Conservation (phyloP, 2,113 vertebrate genomes). For the Entelurus aequoreus region DNA sequence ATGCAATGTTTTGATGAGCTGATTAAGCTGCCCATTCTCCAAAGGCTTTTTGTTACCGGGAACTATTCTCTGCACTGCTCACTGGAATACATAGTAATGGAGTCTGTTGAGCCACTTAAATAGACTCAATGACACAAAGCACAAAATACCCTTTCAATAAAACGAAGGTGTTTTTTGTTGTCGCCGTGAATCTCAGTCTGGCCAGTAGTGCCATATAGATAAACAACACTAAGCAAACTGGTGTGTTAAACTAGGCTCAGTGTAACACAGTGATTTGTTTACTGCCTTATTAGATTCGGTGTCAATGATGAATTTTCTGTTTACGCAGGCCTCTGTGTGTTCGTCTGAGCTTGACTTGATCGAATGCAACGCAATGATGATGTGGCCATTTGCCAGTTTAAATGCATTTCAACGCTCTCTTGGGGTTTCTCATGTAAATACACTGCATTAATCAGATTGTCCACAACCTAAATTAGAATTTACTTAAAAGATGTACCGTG, state of each 20-base stretch:
- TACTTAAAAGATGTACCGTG: not conserved
- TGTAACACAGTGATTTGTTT: slow-evolving; percentile 26
- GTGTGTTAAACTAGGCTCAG: not conserved
- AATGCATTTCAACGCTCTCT: slow-evolving; percentile 31
- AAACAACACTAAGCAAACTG: slow-evolving; percentile 8
- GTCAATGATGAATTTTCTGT: slow-evolving; percentile 41
- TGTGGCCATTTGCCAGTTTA: slow-evolving; percentile 30
- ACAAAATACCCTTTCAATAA: slow-evolving; percentile 18
- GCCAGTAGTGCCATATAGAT: not conserved
- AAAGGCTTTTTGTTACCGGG: slow-evolving; percentile 53
- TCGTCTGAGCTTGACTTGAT: slow-evolving; percentile 43
- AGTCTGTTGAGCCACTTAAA: slow-evolving; percentile 15
- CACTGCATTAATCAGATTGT: slow-evolving; percentile 41
- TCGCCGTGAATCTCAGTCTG: not conserved
- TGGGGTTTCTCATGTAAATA: slow-evolving; percentile 18
- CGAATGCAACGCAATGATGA: slow-evolving; percentile 29
- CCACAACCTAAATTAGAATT: slow-evolving; percentile 20
- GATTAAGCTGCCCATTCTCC: slow-evolving; percentile 34
- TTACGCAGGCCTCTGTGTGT: slow-evolving; percentile 24
- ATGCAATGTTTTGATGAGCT: slow-evolving; percentile 38
- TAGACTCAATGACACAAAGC: slow-evolving; percentile 12
- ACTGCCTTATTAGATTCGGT: slow-evolving; percentile 29
- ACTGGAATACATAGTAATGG: slow-evolving; percentile 15
- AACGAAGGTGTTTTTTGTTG: not conserved
- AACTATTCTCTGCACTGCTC: slow-evolving; percentile 3